Conservation (phyloP, 2,888 invertebrate species). For the Tipula lateralis region DNA sequence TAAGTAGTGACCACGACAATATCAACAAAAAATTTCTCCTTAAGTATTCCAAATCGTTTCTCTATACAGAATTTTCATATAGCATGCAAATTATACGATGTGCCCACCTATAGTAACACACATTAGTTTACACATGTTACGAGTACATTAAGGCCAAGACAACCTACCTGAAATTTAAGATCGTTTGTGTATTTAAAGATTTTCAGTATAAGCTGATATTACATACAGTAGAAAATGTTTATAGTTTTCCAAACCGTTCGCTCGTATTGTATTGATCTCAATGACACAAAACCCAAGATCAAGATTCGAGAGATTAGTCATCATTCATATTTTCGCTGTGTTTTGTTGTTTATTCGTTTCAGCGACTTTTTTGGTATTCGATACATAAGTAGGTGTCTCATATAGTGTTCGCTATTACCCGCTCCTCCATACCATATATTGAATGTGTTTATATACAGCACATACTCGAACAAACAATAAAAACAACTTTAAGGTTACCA, state of each 20-base stretch:
- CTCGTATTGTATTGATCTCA: neutral
- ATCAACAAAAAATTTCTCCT: neutral
- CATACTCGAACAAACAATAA: constrained; percentile 1
- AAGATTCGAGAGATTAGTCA: neutral
- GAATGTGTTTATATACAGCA: neutral
- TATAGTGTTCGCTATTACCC: neutral
- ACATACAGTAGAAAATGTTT: neutral
- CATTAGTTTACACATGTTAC: neutral
- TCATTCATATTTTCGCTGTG: neutral
- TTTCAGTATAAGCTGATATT: neutral
- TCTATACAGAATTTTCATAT: neutral
- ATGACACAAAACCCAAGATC: neutral
- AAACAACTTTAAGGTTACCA: constrained; percentile 7
- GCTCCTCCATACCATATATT: constrained; percentile 11
- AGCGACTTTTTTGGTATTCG: neutral
- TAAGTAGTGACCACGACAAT: neutral
- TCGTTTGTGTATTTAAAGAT: neutral
- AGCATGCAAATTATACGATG: neutral
- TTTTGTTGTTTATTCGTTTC: neutral
- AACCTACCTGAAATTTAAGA: neutral
- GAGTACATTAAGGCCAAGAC: neutral
- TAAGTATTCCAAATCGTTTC: neutral
- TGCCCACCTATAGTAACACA: neutral
- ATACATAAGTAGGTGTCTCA: constrained; percentile 7
- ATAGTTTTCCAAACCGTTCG: neutral